These are phyloP conservation scores for Neomorphus geoffroyi DNA, from an alignment of 2,797 vertebrate species.

Conservation along the genomic window DNA sequence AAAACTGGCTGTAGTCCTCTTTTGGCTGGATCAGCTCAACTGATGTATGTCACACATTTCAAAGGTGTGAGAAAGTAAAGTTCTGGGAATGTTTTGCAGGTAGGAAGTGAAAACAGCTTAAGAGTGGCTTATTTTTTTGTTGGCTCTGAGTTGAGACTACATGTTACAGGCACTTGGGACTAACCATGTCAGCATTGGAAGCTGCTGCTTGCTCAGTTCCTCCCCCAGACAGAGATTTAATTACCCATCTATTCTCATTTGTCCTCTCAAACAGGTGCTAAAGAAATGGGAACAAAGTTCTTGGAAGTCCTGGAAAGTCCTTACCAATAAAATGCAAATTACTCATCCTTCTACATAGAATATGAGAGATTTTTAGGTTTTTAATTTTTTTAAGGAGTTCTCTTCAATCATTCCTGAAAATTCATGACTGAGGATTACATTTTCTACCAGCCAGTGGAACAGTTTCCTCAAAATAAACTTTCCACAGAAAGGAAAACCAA, in stretches of 20 bases:
- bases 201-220: background rate
- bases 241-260: background rate
- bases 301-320: background rate
- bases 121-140: background rate
- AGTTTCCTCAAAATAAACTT: background rate
- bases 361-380: background rate
- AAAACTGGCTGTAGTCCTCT: background rate
- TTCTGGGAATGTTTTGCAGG: background rate
- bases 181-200: background rate
- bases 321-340: background rate
- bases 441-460: background rate
- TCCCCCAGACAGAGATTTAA: background rate
- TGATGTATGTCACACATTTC: background rate
- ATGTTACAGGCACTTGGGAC: background rate
- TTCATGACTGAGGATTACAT: background rate
- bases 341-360: background rate
- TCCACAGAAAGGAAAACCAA: background rate
- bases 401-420: background rate
- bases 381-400: background rate
- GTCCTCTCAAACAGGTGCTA: background rate
- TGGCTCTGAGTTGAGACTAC: background rate
- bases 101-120: background rate
- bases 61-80: background rate
- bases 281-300: background rate
- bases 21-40: background rate